Evolutionary conservation across 2,888 invertebrate species (phyloP).

Genomic region (Nomada ruficornis): DNA sequence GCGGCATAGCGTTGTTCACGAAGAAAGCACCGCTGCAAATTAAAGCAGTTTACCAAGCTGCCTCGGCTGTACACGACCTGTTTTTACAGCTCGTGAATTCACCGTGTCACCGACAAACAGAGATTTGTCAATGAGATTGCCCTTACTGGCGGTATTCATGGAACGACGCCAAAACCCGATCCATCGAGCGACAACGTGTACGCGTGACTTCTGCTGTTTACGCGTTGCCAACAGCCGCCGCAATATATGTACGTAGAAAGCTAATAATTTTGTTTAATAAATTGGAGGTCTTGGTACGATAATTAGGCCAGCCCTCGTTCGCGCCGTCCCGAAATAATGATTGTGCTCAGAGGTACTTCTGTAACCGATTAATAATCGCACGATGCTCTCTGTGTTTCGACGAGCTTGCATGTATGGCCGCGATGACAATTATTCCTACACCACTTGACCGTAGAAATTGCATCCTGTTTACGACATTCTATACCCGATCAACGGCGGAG

Average conservation of each 20-base stretch:
- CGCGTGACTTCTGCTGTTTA: not conserved
- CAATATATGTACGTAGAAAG: constrained; percentile 29
- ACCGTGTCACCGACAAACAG: constrained; percentile 45
- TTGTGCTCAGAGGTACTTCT: not conserved
- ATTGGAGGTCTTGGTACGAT: constrained; percentile 45
- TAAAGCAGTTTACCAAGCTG: not conserved
- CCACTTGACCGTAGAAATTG: constrained; percentile 26
- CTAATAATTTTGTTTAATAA: constrained; percentile 53
- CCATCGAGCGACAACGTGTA: constrained; percentile 31
- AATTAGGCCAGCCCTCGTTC: constrained; percentile 47
- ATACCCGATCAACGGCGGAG: not conserved
- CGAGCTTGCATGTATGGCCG: not conserved
- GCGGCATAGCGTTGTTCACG: not conserved
- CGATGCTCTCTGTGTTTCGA: constrained; percentile 1
- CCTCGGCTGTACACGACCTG: not conserved
- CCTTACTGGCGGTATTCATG: constrained; percentile 34
- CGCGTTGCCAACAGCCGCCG: not conserved
- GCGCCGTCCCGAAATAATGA: constrained; percentile 39
- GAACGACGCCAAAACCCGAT: constrained; percentile 53
- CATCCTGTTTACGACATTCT: constrained; percentile 17
- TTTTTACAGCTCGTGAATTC: constrained; percentile 23
- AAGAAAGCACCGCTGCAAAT: constrained; percentile 13
- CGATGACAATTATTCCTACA: constrained; percentile 28
- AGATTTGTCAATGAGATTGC: constrained; percentile 59
- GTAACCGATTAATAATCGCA: constrained; percentile 37